These are phyloP conservation scores for Cyprinodon diabolis DNA, from an alignment of 2,797 vertebrate genomes.

Conservation along the genomic window DNA sequence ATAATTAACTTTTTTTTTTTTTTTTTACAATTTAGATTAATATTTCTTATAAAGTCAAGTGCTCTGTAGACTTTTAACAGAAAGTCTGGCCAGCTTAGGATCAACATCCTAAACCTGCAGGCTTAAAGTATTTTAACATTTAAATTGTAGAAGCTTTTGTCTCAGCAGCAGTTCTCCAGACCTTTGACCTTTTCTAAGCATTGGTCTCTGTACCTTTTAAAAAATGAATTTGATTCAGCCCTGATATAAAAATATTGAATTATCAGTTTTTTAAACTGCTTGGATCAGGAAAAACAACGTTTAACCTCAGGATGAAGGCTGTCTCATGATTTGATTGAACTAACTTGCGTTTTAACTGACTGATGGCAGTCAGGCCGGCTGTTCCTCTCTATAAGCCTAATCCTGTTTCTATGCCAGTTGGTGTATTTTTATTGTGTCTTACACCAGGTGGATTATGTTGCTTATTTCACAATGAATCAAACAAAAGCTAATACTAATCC, in stretches of 20 bases:
- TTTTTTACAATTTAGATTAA: too few relatives aligned
- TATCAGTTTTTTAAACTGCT: conserved; percentile 25
- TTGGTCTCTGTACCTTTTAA: neutral
- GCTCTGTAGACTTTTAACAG: too few relatives aligned
- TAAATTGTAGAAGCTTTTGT: neutral
- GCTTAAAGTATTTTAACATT: neutral
- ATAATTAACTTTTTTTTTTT: too few relatives aligned
- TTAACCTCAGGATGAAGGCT: conserved; percentile 33
- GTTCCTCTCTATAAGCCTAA: conserved; percentile 53
- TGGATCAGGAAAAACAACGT: conserved; percentile 30
- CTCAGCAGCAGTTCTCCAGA: neutral
- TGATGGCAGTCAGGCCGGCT: conserved; percentile 49
- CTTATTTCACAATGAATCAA: conserved; percentile 76
- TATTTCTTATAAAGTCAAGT: too few relatives aligned
- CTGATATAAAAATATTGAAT: neutral
- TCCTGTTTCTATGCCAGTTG: conserved; percentile 67
- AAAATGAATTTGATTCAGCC: too few relatives aligned
- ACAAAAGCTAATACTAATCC: conserved; percentile 79
- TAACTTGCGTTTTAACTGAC: conserved; percentile 50
- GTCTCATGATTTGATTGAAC: conserved; percentile 59
- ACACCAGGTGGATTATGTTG: conserved; percentile 79
- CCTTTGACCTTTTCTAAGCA: neutral
- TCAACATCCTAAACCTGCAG: neutral
- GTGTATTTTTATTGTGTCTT: conserved; percentile 77
- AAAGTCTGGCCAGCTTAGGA: neutral